Percentiles rank a stretch among this genome's conserved stretches.
Conservation (phyloP, 2,113 vertebrate species). For the Scytalopus superciliaris region DNA sequence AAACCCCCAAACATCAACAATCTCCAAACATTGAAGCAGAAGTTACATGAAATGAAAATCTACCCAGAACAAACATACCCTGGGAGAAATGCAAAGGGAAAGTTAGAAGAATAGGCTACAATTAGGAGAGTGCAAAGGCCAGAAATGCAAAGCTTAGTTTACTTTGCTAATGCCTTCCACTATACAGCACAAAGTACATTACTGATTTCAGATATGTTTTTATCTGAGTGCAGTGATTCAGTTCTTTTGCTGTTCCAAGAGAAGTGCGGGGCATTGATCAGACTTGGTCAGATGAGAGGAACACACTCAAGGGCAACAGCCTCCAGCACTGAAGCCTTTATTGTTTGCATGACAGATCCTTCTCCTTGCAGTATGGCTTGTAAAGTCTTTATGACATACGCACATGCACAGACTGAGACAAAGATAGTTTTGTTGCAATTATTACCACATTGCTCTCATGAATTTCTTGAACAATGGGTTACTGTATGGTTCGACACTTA, state of each 20-base stretch:
- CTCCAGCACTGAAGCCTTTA: background rate
- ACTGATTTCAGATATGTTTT: background rate
- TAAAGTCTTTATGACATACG: background rate
- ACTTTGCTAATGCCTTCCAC: background rate
- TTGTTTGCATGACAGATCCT: background rate
- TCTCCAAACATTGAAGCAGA: background rate
- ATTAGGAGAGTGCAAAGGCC: background rate
- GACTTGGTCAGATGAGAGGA: background rate
- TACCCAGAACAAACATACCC: background rate
- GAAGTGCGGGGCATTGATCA: background rate
- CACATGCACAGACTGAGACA: background rate
- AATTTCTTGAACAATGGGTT: constrained; percentile 21
- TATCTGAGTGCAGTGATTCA: background rate
- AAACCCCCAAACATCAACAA: background rate
- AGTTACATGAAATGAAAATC: background rate
- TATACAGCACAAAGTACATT: background rate
- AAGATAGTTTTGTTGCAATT: constrained; percentile 10
- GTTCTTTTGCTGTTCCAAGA: background rate
- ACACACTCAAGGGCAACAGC: background rate
- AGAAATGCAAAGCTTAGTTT: background rate
- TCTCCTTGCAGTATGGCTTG: background rate
- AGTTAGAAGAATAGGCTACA: background rate
- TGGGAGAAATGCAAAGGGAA: rapidly evolving
- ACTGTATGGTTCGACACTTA: constrained; percentile 25
- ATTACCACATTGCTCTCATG: background rate